Conservation (phyloP, 2,888 invertebrate genomes). For the Andrena fulva region DNA sequence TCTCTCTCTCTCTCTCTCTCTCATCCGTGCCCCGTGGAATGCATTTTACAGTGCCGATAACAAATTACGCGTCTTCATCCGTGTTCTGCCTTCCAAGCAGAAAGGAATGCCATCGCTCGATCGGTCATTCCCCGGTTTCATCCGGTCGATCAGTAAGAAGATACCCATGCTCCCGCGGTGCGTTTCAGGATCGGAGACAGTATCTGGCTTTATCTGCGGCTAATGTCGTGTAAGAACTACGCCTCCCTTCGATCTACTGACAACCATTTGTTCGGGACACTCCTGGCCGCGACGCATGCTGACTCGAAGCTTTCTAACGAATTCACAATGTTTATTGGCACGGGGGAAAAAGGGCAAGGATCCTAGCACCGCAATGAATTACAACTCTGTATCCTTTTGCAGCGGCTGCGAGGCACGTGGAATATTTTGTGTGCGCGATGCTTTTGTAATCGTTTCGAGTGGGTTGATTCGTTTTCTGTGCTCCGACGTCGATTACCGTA, state of each 20-base stretch:
- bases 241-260: slow-evolving; percentile 76
- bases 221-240: slow-evolving; percentile 82
- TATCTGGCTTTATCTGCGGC: slow-evolving; percentile 81
- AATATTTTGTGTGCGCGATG: no score
- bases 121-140: slow-evolving; percentile 64
- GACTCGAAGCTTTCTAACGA: slow-evolving; percentile 49
- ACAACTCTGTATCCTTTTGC: not conserved
- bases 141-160: slow-evolving; percentile 74
- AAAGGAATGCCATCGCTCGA: slow-evolving; percentile 73
- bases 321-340: slow-evolving; percentile 25
- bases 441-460: no score
- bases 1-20: not conserved
- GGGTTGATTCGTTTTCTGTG: no score
- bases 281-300: slow-evolving; percentile 33
- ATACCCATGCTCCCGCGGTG: slow-evolving; percentile 76
- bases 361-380: not conserved
- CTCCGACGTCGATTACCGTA: no score
- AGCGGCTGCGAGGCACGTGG: no score
- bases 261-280: slow-evolving; percentile 71
- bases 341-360: not conserved
- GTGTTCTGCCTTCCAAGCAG: slow-evolving; percentile 59
- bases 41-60: slow-evolving; percentile 64
- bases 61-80: slow-evolving; percentile 67
- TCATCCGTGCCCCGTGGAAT: slow-evolving; percentile 32
- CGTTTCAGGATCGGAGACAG: slow-evolving; percentile 80